Percentiles rank a stretch among this genome's conserved stretches.
These are phyloP conservation scores for Podarcis muralis DNA, from an alignment of 2,113 vertebrate genomes.

Conservation along the genomic window DNA sequence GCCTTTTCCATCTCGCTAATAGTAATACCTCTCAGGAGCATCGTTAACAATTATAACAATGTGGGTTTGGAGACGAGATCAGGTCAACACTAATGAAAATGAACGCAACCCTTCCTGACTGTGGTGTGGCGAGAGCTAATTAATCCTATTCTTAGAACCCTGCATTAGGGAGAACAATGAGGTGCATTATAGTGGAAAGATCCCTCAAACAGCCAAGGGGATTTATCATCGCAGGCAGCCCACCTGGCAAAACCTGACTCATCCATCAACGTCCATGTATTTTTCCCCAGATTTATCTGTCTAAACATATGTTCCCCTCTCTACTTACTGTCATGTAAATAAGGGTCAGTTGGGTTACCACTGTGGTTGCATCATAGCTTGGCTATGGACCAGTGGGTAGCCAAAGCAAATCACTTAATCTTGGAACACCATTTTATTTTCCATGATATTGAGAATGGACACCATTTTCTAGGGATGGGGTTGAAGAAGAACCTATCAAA, in stretches of 20 bases:
- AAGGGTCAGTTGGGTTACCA: neutral
- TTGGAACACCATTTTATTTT: neutral
- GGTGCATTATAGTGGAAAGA: neutral
- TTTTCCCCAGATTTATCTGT: neutral
- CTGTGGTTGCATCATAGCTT: neutral
- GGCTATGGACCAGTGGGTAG: neutral
- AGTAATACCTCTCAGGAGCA: slow-evolving; percentile 63
- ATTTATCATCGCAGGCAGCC: neutral
- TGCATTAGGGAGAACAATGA: slow-evolving; percentile 50
- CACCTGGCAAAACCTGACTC: neutral
- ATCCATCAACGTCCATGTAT: neutral
- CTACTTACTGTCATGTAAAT: neutral
- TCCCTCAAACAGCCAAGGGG: slow-evolving; percentile 41
- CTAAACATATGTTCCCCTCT: neutral
- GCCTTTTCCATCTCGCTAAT: slow-evolving; percentile 51
- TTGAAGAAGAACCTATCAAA: neutral
- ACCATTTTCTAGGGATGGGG: neutral
- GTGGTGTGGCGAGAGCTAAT: slow-evolving; percentile 58
- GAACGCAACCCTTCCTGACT: slow-evolving; percentile 64
- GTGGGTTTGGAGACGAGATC: slow-evolving; percentile 59
- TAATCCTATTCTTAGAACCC: slow-evolving; percentile 64
- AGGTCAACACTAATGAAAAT: slow-evolving; percentile 71
- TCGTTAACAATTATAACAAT: slow-evolving; percentile 58
- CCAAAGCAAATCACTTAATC: neutral
- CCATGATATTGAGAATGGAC: neutral